Evolutionary conservation across 1,140 invertebrate genomes (phyloP).

Genomic region (Fopius arisanus): DNA sequence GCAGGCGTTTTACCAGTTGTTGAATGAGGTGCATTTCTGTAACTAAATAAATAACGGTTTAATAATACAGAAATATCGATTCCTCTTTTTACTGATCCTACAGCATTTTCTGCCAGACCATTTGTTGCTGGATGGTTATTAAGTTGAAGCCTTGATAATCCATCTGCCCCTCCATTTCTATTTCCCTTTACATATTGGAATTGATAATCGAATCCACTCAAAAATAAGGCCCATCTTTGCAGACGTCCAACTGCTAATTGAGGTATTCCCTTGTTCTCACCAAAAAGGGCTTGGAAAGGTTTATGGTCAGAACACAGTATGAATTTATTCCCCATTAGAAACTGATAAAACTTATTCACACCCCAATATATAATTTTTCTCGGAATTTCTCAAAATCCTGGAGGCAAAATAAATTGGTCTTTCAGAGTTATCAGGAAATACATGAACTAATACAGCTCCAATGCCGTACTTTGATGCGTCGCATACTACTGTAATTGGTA

Average conservation of each 20-base stretch:
- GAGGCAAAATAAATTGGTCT: conserved; percentile 60
- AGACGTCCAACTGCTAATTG: conserved; percentile 45
- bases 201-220: conserved; percentile 46
- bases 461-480: conserved; percentile 50
- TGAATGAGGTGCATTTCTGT: conserved; percentile 34
- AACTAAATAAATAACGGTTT: conserved; percentile 35
- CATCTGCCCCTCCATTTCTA: conserved; percentile 43
- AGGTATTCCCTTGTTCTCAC: conserved; percentile 44
- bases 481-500: conserved; percentile 43
- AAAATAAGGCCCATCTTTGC: conserved; percentile 46
- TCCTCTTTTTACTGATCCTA: conserved; percentile 44
- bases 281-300: conserved; percentile 52
- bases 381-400: conserved; percentile 49
- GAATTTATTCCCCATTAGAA: conserved; percentile 58
- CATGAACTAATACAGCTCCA: conserved; percentile 49
- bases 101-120: conserved; percentile 46
- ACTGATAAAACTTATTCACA: conserved; percentile 65
- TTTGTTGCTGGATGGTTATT: conserved; percentile 46
- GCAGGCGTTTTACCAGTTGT: conserved; percentile 36
- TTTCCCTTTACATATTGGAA: conserved; percentile 43
- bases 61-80: conserved; percentile 37
- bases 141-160: conserved; percentile 45
- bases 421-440: conserved; percentile 34
- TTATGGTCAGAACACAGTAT: conserved; percentile 60
- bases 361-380: conserved; percentile 63